phyloP scores from a whole-genome alignment of 1,140 invertebrate genomes.

The Drosophila orosa region DNA sequence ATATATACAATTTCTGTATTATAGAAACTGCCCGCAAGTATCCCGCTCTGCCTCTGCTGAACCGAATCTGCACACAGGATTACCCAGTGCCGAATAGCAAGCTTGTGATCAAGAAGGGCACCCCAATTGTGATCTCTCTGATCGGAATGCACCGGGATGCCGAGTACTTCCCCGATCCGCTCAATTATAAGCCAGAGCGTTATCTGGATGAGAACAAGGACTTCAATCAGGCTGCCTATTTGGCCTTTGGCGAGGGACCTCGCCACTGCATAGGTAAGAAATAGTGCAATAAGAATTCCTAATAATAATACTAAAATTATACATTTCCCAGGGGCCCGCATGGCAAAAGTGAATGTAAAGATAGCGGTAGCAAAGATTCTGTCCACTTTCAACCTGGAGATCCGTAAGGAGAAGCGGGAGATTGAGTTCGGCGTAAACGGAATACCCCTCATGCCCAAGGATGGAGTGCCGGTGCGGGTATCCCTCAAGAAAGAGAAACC shows the following conservation, averaged over 20 bases:
- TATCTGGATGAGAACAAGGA: slow-evolving; percentile 85
- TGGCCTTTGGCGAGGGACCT: slow-evolving; percentile 89
- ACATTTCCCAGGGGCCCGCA: slow-evolving; percentile 53
- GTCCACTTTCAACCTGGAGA: slow-evolving; percentile 63
- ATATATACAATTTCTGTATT: background rate
- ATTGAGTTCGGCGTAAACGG: slow-evolving; percentile 54
- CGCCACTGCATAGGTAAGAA: slow-evolving; percentile 88
- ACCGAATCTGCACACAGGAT: slow-evolving; percentile 83
- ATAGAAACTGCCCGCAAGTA: slow-evolving; percentile 87
- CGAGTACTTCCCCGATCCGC: slow-evolving; percentile 87
- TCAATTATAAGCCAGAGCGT: slow-evolving; percentile 88
- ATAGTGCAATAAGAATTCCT: too few relatives aligned
- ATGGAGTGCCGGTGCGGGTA: slow-evolving; percentile 48
- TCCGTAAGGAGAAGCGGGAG: slow-evolving; percentile 29
- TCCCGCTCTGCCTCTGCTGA: slow-evolving; percentile 86
- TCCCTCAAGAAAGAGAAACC: slow-evolving; percentile 35
- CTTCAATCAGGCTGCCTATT: slow-evolving; percentile 84
- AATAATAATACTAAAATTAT: too few relatives aligned
- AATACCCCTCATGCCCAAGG: slow-evolving; percentile 51
- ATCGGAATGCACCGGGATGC: slow-evolving; percentile 85
- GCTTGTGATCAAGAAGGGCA: slow-evolving; percentile 84
- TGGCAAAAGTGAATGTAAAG: slow-evolving; percentile 74
- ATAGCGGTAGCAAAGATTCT: slow-evolving; percentile 69
- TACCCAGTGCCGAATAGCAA: slow-evolving; percentile 84
- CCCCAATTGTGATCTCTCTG: slow-evolving; percentile 83